These are phyloP conservation scores for Glossophaga mutica DNA, from an alignment of 2,797 vertebrate genomes.

Conservation along the genomic window DNA sequence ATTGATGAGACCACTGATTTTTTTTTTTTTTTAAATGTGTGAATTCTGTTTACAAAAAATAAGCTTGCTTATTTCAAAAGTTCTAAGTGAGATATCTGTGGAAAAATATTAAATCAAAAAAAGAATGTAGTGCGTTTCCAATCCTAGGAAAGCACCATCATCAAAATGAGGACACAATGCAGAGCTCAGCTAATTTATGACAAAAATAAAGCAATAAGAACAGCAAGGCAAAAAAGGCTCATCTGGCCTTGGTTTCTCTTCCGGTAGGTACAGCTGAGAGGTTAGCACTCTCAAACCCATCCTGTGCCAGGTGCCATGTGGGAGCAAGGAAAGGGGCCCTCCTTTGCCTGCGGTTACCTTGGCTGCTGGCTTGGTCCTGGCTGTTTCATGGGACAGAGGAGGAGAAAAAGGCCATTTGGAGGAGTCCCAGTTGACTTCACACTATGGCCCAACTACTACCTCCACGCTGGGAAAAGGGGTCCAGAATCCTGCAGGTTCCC, in stretches of 20 bases:
- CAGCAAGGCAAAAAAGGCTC: background rate
- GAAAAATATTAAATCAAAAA: background rate
- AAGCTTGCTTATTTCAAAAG: background rate
- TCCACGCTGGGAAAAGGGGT: background rate
- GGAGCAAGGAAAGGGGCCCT: too few relatives aligned
- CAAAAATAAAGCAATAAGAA: background rate
- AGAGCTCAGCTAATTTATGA: background rate
- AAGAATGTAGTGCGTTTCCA: background rate
- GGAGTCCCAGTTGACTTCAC: too few relatives aligned
- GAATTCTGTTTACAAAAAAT: background rate
- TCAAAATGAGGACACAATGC: background rate
- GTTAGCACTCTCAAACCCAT: background rate
- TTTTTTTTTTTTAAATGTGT: background rate
- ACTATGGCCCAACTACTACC: rapidly evolving
- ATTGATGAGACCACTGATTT: background rate
- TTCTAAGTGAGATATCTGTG: background rate
- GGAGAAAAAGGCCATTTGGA: rapidly evolving
- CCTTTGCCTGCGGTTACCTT: rapidly evolving
- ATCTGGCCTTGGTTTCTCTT: too few relatives aligned
- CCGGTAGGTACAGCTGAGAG: background rate
- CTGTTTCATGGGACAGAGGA: background rate
- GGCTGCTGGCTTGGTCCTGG: background rate
- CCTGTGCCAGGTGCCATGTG: rapidly evolving
- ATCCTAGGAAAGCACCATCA: background rate
- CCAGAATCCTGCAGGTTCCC: too few relatives aligned